Evolutionary conservation across 2,797 vertebrate species (phyloP).

Genomic region (Falco concolor): DNA sequence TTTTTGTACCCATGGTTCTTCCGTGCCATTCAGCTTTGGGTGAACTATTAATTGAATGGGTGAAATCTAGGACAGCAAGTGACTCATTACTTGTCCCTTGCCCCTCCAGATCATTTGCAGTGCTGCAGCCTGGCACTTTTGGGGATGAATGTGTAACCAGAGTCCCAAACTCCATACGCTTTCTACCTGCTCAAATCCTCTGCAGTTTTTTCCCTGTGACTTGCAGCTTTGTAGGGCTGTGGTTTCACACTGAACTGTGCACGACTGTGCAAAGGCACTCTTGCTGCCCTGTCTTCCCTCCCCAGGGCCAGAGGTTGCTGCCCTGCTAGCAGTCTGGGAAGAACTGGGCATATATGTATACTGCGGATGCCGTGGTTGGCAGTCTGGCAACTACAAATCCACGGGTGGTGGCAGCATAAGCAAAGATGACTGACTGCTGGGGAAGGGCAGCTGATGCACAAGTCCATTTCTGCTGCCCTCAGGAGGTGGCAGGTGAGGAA

Average conservation of each 20-base stretch:
- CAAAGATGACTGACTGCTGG: neutral
- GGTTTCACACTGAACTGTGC: neutral
- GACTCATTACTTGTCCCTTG: neutral
- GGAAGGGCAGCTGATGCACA: neutral
- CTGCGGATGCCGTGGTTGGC: neutral
- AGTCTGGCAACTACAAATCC: neutral
- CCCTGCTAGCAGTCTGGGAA: neutral
- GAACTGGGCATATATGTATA: neutral
- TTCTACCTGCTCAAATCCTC: neutral
- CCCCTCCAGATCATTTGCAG: neutral
- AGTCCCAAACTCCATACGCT: neutral
- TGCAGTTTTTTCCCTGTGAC: neutral
- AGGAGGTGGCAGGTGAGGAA: neutral
- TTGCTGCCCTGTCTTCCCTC: neutral
- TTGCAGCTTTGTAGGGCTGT: neutral
- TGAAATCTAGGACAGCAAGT: neutral
- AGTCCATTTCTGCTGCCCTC: neutral
- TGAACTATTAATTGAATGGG: neutral
- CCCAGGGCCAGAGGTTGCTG: neutral
- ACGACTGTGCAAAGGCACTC: neutral
- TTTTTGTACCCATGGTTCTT: neutral
- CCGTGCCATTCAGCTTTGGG: neutral
- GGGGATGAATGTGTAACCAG: neutral
- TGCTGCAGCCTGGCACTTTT: neutral
- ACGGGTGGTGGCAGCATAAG: neutral